Conservation (phyloP, 1,140 invertebrate genomes). For the Dolichoris vasculosae region DNA sequence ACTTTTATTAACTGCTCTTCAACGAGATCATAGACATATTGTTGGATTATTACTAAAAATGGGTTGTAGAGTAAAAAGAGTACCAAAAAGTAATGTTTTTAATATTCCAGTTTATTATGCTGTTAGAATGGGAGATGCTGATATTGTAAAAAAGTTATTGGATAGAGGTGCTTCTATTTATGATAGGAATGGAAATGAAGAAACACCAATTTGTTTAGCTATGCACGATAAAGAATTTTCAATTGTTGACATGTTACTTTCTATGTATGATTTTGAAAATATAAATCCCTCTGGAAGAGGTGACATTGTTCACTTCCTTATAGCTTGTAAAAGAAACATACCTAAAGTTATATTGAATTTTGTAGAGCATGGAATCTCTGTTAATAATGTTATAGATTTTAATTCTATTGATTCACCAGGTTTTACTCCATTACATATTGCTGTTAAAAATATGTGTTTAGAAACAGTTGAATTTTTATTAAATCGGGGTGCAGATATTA, state of each 20-base stretch:
- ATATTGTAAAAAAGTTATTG: slow-evolving; percentile 21
- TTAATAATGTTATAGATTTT: slow-evolving; percentile 5
- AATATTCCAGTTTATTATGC: slow-evolving; percentile 29
- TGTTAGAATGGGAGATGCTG: slow-evolving; percentile 8
- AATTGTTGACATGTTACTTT: slow-evolving; percentile 30
- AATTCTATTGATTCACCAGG: not conserved
- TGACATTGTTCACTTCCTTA: slow-evolving; percentile 24
- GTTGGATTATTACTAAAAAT: not conserved
- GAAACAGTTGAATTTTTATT: slow-evolving; percentile 20
- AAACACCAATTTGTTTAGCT: slow-evolving; percentile 16
- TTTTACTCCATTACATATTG: slow-evolving; percentile 36
- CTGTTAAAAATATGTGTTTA: slow-evolving; percentile 6
- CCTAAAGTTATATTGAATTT: slow-evolving; percentile 8
- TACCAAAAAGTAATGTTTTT: slow-evolving; percentile 3
- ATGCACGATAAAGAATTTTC: slow-evolving; percentile 6
- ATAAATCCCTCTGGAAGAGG: not conserved
- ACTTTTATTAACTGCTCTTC: slow-evolving; percentile 5
- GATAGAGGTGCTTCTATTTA: not conserved
- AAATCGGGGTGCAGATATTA: not conserved
- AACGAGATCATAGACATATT: not conserved
- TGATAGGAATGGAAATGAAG: not conserved
- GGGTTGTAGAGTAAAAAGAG: slow-evolving; percentile 29
- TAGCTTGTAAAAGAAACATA: slow-evolving; percentile 35
- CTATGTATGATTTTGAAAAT: slow-evolving; percentile 27
- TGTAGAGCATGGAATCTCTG: slow-evolving; percentile 5